Evolutionary conservation across 2,113 vertebrate species (phyloP).

Genomic region (Cranoglanis bouderius): DNA sequence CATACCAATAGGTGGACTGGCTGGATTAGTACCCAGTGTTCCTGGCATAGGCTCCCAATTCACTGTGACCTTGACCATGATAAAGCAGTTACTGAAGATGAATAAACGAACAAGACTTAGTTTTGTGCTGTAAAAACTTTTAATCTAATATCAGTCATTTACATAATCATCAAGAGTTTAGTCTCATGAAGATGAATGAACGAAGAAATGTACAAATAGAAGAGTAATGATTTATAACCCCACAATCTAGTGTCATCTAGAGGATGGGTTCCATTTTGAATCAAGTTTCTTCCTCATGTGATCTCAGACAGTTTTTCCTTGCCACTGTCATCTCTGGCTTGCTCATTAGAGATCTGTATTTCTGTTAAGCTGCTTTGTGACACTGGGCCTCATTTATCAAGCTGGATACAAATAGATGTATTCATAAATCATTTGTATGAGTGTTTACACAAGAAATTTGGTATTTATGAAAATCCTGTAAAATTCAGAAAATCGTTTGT

Average conservation of each 20-base stretch:
- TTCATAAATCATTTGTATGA: background rate
- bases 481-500: background rate
- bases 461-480: background rate
- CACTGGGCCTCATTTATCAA: background rate
- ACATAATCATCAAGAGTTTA: constrained; percentile 34
- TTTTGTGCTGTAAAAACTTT: constrained; percentile 34
- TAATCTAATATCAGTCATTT: constrained; percentile 27
- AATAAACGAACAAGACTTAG: background rate
- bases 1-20: background rate
- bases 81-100: background rate
- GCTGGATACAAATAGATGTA: background rate
- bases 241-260: too few relatives aligned
- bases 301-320: background rate
- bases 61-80: background rate
- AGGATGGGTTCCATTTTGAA: background rate
- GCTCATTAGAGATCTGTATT: background rate
- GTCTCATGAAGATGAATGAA: constrained; percentile 3
- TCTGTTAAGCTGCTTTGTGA: background rate
- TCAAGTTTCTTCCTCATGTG: background rate
- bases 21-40: background rate
- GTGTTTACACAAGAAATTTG: background rate
- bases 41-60: too few relatives aligned
- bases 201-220: too few relatives aligned
- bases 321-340: background rate
- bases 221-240: too few relatives aligned